A percentile compares a stretch with the other conserved stretches of the same genome.
Conservation (phyloP, 2,113 vertebrate species). For the Trachemys scripta region DNA sequence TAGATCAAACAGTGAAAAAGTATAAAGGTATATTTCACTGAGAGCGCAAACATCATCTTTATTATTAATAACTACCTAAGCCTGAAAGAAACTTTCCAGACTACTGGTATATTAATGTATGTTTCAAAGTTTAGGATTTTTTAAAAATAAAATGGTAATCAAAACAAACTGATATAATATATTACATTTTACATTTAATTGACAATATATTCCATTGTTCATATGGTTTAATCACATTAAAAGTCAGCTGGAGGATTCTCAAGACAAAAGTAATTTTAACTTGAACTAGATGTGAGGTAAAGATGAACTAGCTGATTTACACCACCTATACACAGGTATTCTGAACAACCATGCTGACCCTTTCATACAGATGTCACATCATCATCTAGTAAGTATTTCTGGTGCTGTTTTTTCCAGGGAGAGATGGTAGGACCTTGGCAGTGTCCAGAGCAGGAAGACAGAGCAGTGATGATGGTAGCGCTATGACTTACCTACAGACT, state of each 20-base stretch:
- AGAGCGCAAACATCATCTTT: neutral
- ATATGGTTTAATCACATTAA: neutral
- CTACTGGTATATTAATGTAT: neutral
- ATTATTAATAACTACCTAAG: neutral
- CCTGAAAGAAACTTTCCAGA: neutral
- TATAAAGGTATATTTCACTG: neutral
- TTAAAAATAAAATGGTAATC: neutral
- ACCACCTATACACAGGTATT: neutral
- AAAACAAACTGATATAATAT: neutral
- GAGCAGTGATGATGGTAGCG: neutral
- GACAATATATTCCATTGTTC: neutral
- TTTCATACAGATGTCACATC: slow-evolving; percentile 1
- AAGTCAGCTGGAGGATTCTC: neutral
- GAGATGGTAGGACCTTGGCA: neutral
- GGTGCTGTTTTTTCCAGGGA: neutral
- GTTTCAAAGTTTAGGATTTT: neutral
- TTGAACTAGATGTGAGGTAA: neutral
- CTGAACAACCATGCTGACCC: neutral
- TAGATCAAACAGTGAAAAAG: neutral
- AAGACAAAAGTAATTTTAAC: neutral
- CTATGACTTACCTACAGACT: neutral
- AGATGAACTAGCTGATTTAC: neutral
- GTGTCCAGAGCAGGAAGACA: neutral
- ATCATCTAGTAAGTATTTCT: neutral
- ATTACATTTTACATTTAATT: neutral